A percentile compares a stretch with the other conserved stretches of the same genome.
These are phyloP conservation scores for Agonopterix arenella DNA, from an alignment of 2,888 invertebrate species.

Conservation along the genomic window DNA sequence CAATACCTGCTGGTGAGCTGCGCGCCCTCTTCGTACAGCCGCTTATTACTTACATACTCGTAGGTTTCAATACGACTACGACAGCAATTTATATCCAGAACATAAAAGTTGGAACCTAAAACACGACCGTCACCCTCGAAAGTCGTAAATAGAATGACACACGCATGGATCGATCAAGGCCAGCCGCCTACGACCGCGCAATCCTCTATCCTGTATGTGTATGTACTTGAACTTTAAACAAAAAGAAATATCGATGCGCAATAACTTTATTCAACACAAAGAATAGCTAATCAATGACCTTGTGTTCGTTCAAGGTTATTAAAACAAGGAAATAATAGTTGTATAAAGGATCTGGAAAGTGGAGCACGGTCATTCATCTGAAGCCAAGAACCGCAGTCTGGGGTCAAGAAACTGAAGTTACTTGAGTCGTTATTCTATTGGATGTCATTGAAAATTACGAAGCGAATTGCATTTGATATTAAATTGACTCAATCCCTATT, in stretches of 20 bases:
- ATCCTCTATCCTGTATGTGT: background rate
- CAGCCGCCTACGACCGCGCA: slow-evolving; percentile 34
- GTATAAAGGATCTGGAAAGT: slow-evolving; percentile 2
- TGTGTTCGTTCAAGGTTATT: background rate
- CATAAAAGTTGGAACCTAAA: slow-evolving; percentile 20
- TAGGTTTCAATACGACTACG: no score
- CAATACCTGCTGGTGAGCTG: no score
- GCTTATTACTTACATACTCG: no score
- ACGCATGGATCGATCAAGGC: slow-evolving; percentile 64
- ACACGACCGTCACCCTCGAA: slow-evolving; percentile 28
- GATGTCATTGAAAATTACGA: no score
- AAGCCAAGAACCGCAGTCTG: background rate
- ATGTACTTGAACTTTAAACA: background rate
- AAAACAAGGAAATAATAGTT: background rate
- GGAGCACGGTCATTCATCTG: background rate
- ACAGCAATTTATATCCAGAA: no score
- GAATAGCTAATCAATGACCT: background rate
- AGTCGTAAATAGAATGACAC: slow-evolving; percentile 46
- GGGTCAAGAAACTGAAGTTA: background rate
- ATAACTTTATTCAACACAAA: background rate
- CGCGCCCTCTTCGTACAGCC: no score
- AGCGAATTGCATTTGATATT: no score
- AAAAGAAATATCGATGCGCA: background rate
- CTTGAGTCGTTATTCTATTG: background rate
- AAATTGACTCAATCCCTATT: no score